Percentiles rank a stretch among this genome's conserved stretches.
phyloP scores from a whole-genome alignment of 2,113 vertebrate genomes.

The Bos indicus region DNA sequence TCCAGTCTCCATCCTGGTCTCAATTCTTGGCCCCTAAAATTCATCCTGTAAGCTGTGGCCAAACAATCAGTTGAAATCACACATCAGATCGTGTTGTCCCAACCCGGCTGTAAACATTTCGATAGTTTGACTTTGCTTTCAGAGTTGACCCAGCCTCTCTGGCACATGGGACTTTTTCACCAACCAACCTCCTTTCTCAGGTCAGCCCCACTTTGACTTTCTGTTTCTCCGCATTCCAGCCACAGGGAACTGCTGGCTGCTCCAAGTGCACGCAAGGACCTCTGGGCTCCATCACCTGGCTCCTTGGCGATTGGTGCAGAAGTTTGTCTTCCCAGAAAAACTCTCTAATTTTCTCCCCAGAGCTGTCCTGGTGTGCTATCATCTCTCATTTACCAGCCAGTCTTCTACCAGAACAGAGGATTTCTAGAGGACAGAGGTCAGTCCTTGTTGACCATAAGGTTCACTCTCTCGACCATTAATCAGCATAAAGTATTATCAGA shows the following conservation, averaged over 20 bases:
- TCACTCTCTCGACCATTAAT: background rate
- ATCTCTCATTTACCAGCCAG: background rate
- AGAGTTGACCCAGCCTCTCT: background rate
- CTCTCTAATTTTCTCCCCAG: background rate
- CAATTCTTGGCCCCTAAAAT: background rate
- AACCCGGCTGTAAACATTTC: background rate
- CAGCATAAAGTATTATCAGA: background rate
- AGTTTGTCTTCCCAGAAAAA: background rate
- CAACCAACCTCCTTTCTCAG: background rate
- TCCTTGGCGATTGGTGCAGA: background rate
- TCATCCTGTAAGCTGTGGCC: background rate
- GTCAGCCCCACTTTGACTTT: background rate
- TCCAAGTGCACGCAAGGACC: background rate
- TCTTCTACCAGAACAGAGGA: background rate
- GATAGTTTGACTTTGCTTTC: background rate
- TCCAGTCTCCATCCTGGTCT: background rate
- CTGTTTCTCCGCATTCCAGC: background rate
- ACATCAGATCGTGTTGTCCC: background rate
- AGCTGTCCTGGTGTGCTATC: background rate
- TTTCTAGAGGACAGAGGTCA: background rate
- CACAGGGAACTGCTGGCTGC: background rate
- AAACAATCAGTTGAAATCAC: background rate
- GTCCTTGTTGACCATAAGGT: background rate
- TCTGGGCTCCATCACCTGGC: background rate
- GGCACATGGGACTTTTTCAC: rapidly evolving